Conservation (phyloP, 2,113 vertebrate genomes). For the Myrmecophaga tridactyla region DNA sequence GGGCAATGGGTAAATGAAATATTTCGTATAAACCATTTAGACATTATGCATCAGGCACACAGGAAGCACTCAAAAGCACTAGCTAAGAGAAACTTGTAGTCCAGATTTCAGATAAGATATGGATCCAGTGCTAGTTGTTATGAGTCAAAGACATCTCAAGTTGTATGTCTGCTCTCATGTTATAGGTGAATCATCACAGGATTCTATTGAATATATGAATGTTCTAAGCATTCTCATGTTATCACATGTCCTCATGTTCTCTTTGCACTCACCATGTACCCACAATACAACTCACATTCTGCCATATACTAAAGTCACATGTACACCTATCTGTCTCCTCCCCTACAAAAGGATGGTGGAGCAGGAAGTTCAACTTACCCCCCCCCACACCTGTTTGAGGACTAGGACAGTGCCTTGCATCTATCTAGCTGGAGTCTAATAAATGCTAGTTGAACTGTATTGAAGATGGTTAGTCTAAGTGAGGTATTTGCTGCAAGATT, state of each 20-base stretch:
- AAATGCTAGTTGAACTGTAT: neutral
- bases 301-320: neutral
- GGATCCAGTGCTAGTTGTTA: neutral
- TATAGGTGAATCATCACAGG: neutral
- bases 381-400: neutral
- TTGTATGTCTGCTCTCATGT: neutral
- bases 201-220: neutral
- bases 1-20: neutral
- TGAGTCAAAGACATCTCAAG: neutral
- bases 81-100: neutral
- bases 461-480: neutral
- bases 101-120: neutral
- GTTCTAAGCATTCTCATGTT: neutral
- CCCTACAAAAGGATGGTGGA: neutral
- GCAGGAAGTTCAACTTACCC: neutral
- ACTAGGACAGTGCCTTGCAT: neutral
- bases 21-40: neutral
- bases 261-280: neutral
- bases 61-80: neutral
- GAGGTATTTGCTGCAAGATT: neutral
- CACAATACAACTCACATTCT: neutral
- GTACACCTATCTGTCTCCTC: neutral
- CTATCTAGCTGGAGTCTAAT: neutral
- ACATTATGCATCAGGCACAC: neutral
- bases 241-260: slow-evolving; percentile 14